Percentiles rank a stretch among this genome's conserved stretches.
Evolutionary conservation across 1,140 invertebrate genomes (phyloP).

Genomic region (Papilio glaucus): DNA sequence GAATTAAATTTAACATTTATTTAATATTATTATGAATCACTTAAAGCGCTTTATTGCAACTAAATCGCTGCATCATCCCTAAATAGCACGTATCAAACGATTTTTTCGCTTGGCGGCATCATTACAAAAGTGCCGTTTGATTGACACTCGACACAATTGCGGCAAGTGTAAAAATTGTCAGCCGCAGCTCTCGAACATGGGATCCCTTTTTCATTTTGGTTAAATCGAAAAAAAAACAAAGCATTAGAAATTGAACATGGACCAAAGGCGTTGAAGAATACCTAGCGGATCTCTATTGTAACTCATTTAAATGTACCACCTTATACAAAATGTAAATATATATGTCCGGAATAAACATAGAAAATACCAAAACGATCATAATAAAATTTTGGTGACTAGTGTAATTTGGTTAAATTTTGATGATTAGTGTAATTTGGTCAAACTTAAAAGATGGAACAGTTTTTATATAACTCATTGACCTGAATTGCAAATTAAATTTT

Average conservation of each 20-base stretch:
- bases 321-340: too few relatives aligned
- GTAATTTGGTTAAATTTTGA: too few relatives aligned
- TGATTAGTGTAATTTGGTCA: too few relatives aligned
- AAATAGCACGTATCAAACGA: slow-evolving; percentile 53
- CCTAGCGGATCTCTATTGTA: background rate
- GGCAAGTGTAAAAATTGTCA: slow-evolving; percentile 64
- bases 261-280: background rate
- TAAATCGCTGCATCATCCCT: slow-evolving; percentile 29
- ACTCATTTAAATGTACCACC: background rate
- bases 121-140: slow-evolving; percentile 59
- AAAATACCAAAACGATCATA: too few relatives aligned
- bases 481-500: too few relatives aligned
- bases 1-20: background rate
- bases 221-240: slow-evolving; percentile 13
- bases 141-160: slow-evolving; percentile 63
- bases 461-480: too few relatives aligned
- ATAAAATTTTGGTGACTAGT: too few relatives aligned
- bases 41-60: slow-evolving; percentile 51
- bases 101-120: slow-evolving; percentile 65
- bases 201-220: slow-evolving; percentile 37
- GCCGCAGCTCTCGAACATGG: slow-evolving; percentile 20
- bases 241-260: background rate
- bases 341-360: too few relatives aligned
- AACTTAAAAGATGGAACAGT: too few relatives aligned
- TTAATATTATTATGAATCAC: slow-evolving; percentile 37